phyloP scores from a whole-genome alignment of 2,888 invertebrate species.

The Anaspis maculata region DNA sequence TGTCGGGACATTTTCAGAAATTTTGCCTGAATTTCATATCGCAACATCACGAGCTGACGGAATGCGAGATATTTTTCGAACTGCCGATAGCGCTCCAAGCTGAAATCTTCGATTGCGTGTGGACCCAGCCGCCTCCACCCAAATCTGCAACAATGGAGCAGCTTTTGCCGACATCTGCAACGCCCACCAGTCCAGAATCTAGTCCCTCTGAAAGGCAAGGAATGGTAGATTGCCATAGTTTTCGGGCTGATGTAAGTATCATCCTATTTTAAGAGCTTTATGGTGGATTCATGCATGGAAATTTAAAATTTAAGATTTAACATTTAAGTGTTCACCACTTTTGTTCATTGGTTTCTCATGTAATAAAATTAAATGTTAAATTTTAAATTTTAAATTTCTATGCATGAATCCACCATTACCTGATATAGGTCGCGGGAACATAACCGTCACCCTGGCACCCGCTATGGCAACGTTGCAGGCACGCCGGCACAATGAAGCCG shows the following conservation, averaged over 20 bases:
- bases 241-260: background rate
- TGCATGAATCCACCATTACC: too few relatives aligned
- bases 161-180: slow-evolving; percentile 17
- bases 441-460: too few relatives aligned
- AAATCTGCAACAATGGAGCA: slow-evolving; percentile 21
- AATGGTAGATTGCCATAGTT: slow-evolving; percentile 5
- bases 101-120: slow-evolving; percentile 47
- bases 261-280: too few relatives aligned
- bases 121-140: slow-evolving; percentile 26
- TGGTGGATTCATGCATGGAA: too few relatives aligned
- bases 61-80: slow-evolving; percentile 49
- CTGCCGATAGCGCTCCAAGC: slow-evolving; percentile 49
- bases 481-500: too few relatives aligned
- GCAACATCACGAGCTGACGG: slow-evolving; percentile 46
- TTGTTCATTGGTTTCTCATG: too few relatives aligned
- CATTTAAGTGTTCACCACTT: too few relatives aligned
- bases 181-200: slow-evolving; percentile 19
- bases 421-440: too few relatives aligned
- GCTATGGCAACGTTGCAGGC: too few relatives aligned
- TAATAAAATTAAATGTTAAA: too few relatives aligned
- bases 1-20: slow-evolving; percentile 36
- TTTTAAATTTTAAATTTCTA: too few relatives aligned
- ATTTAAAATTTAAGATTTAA: too few relatives aligned
- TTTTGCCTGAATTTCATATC: slow-evolving; percentile 47
- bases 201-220: slow-evolving; percentile 21